Evolutionary conservation across 1,140 invertebrate species (phyloP), one percentile per base, ranked within the genome.

Genomic region (Drosophila teissieri): DNA sequence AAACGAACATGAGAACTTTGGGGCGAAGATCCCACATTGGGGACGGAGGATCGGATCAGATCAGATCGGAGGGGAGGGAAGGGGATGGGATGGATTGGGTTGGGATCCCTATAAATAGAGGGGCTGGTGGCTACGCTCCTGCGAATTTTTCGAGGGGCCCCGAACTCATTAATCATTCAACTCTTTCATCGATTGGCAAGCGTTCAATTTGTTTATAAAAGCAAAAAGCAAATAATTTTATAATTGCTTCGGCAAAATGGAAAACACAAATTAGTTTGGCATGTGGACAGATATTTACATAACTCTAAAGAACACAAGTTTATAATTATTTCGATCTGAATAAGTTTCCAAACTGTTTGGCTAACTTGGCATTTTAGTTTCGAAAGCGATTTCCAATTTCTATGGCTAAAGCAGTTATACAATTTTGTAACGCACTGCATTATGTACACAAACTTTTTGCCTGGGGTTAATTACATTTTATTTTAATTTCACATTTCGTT

Each of bases 141-240:
- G 22, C 49, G 6, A 6, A 11, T 44, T 52, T 64, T 65, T 39
- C 11, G 44, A 31, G 60, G 34, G 61, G 63, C 44, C 19, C 37
- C 31, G 58, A 65, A 65, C 45, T 61, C 67, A 73, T 73, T 72
- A 61, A 58, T 73, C 48, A 73, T 61, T 68, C 46, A 67, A 67
- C 61, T 68, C 46, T 53, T 67, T 31, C 46, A 68, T 67, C 63
- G 61, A 67, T 67, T 67, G 63, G 65, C 67, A 49, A 51, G 44
- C 17, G 53, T 48, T 58, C 45, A 70, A 72, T 72, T 40, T 49
- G 27, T 72, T 51, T 58, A 42, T 72, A 72, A 15, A 12, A 10
- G 54, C 1, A 34, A 72, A 15, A 12, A 10, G 54, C 1, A 34
- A 63, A 42, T 24, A 31, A 31, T 48, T 39, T 64, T 49, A 34